Conservation (phyloP, 1,140 invertebrate species). For the Sitodiplosis mosellana region DNA sequence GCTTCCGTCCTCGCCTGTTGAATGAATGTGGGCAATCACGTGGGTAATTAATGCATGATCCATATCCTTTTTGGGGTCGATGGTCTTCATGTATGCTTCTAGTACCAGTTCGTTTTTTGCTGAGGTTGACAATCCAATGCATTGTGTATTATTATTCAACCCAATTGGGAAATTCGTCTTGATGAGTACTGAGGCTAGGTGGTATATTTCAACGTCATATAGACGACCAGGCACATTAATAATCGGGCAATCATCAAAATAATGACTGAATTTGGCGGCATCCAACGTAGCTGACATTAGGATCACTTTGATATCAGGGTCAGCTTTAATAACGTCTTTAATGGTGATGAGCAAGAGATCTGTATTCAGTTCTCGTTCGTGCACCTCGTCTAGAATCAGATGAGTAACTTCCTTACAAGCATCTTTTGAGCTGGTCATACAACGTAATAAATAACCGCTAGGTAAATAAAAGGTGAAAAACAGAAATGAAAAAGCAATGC, state of each 20-base stretch:
- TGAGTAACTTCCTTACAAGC: slow-evolving; percentile 50
- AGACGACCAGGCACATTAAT: slow-evolving; percentile 62
- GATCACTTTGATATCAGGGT: slow-evolving; percentile 58
- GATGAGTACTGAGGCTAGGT: too few species aligned
- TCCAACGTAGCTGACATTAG: slow-evolving; percentile 93
- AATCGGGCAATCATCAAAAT: slow-evolving; percentile 60
- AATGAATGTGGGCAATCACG: too few species aligned
- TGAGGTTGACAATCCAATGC: too few species aligned
- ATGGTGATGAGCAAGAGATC: slow-evolving; percentile 83
- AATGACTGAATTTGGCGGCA: slow-evolving; percentile 50
- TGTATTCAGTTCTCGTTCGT: slow-evolving; percentile 80
- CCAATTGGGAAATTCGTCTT: slow-evolving; percentile 57
- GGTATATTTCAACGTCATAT: slow-evolving; percentile 62
- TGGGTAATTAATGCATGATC: too few species aligned
- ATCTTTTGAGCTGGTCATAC: slow-evolving; percentile 9
- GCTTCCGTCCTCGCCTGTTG: too few species aligned
- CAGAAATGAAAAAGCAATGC: too few species aligned
- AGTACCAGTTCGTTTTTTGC: too few species aligned
- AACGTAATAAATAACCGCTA: slow-evolving; percentile 12
- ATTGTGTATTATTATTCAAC: slow-evolving; percentile 55
- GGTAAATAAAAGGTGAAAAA: too few species aligned
- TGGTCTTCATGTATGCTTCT: too few species aligned
- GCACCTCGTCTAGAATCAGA: slow-evolving; percentile 82
- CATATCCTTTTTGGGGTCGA: too few species aligned
- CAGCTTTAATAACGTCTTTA: slow-evolving; percentile 51